Evolutionary conservation across 2,888 invertebrate species (phyloP).

Genomic region (Lomographa bimaculata): DNA sequence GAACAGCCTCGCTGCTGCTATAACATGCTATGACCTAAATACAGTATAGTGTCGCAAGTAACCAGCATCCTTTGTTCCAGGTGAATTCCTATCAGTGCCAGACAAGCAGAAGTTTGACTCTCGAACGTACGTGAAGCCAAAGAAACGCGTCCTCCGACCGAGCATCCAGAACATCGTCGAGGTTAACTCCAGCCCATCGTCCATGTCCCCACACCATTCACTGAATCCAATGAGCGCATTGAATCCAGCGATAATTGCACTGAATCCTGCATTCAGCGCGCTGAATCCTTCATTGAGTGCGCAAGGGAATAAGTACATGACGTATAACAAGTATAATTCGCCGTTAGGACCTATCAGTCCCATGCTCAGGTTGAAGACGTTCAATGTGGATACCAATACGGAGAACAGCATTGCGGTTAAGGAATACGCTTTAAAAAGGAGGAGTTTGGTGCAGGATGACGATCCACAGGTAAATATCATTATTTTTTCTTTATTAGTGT

Average conservation of each 20-base stretch:
- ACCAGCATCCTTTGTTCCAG: constrained; percentile 53
- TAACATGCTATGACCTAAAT: too few species aligned
- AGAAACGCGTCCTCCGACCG: constrained; percentile 83
- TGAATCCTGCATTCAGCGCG: constrained; percentile 2
- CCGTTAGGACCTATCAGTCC: constrained; percentile 66
- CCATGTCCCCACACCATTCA: constrained; percentile 50
- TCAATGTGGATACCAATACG: constrained; percentile 70
- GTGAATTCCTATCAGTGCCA: constrained; percentile 56
- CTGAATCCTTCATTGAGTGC: constrained; percentile 33
- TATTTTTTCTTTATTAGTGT: too few species aligned
- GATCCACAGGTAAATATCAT: constrained; percentile 65
- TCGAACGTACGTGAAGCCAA: constrained; percentile 87
- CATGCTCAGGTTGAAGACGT: constrained; percentile 71
- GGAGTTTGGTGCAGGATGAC: constrained; percentile 68
- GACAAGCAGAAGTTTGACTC: constrained; percentile 85
- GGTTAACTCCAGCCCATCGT: constrained; percentile 53
- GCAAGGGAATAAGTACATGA: constrained; percentile 60
- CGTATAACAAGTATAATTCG: constrained; percentile 72
- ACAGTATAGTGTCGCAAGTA: too few species aligned
- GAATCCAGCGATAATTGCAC: constrained; percentile 22
- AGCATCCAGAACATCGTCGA: constrained; percentile 83
- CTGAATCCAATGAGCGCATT: constrained; percentile 12
- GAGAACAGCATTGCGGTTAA: constrained; percentile 64
- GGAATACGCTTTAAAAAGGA: constrained; percentile 68
- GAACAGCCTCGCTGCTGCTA: too few species aligned